A percentile compares a stretch with the other conserved stretches of the same genome.
Evolutionary conservation across 1,140 invertebrate species (phyloP).

Genomic region (Heliconius eleuchia): DNA sequence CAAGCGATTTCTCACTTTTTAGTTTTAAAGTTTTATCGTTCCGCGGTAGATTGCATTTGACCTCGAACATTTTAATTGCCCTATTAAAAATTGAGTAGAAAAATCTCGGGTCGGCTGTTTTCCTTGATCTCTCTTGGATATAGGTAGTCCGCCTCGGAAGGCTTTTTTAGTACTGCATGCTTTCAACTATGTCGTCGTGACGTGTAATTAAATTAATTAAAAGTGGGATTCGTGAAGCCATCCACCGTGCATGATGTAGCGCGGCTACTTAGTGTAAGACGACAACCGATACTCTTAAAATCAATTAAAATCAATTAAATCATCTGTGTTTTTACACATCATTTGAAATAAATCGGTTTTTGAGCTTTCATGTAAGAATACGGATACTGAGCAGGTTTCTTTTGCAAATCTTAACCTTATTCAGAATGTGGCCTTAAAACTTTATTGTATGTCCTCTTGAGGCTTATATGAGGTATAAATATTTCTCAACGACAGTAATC

Average conservation of each 20-base stretch:
- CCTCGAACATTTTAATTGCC: conserved; percentile 54
- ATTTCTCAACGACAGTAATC: not conserved
- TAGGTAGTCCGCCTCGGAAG: conserved; percentile 6
- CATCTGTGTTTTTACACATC: conserved; percentile 20
- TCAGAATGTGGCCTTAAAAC: not conserved
- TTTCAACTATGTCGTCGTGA: conserved; percentile 17
- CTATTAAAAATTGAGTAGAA: conserved; percentile 32
- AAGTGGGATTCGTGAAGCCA: conserved; percentile 27
- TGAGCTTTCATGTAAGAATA: not conserved
- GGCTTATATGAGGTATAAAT: not conserved
- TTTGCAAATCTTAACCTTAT: conserved; percentile 5
- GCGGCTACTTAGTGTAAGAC: conserved; percentile 26
- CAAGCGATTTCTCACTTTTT: conserved; percentile 24
- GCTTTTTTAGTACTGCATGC: conserved; percentile 30
- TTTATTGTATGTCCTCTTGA: not conserved
- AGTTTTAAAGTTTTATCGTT: conserved; percentile 44
- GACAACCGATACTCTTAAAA: conserved; percentile 22
- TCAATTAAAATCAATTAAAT: conserved; percentile 28
- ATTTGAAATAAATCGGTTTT: conserved; percentile 9
- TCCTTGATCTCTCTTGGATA: conserved; percentile 27
- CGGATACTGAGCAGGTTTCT: not conserved
- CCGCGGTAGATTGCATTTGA: conserved; percentile 41
- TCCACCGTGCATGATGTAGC: not conserved
- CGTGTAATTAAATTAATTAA: conserved; percentile 38
- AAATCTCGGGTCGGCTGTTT: conserved; percentile 18